Conservation (phyloP, 1,140 invertebrate species). For the Elymnias hypermnestra region DNA sequence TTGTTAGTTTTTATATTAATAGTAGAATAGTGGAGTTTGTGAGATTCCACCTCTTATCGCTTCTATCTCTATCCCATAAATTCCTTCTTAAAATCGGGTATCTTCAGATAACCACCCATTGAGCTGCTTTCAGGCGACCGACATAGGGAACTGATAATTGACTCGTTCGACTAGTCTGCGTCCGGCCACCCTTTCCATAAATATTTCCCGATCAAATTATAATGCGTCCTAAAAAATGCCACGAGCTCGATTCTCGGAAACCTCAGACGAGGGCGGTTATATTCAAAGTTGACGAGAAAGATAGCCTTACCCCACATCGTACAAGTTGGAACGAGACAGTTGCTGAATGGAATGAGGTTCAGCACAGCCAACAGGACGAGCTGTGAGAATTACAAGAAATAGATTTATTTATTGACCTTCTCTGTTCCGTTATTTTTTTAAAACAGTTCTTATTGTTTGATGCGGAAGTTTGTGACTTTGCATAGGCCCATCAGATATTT, state of each 20-base stretch:
- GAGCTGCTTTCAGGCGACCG: conserved; percentile 55
- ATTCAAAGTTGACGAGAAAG: conserved; percentile 52
- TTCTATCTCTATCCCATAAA: conserved; percentile 57
- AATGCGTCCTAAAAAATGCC: conserved; percentile 71
- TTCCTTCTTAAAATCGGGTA: conserved; percentile 48
- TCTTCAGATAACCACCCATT: conserved; percentile 58
- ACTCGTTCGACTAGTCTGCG: conserved; percentile 60
- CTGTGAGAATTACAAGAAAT: conserved; percentile 71
- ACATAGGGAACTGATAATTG: conserved; percentile 61
- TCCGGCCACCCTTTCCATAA: conserved; percentile 71
- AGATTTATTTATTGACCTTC: conserved; percentile 69
- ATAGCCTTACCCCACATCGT: conserved; percentile 12
- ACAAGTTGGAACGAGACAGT: conserved; percentile 33
- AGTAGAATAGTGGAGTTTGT: conserved; percentile 36
- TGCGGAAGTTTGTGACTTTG: too few species aligned
- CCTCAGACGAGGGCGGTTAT: conserved; percentile 55
- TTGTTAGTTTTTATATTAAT: too few species aligned
- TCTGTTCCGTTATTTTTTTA: conserved; percentile 52
- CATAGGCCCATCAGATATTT: too few species aligned
- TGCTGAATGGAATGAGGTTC: conserved; percentile 64
- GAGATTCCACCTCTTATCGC: conserved; percentile 47
- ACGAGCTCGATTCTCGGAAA: conserved; percentile 64
- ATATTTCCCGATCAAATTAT: conserved; percentile 76
- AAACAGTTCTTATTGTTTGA: background rate
- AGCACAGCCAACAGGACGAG: conserved; percentile 46